Conservation (phyloP, 2,888 invertebrate genomes). For the Hypena proboscidalis region DNA sequence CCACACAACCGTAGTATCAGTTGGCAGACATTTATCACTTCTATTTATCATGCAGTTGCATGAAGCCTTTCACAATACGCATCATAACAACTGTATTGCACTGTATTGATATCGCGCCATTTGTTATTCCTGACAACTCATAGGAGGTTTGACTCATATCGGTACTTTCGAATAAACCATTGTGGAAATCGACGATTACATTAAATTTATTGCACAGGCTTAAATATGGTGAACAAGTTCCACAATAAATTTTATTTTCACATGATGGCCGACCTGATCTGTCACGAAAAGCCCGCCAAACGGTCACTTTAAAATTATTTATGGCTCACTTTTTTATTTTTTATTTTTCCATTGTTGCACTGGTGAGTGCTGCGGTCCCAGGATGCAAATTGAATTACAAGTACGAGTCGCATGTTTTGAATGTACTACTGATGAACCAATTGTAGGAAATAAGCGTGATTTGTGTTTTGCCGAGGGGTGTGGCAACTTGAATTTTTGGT, state of each 20-base stretch:
- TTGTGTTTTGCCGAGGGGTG: conserved; percentile 14
- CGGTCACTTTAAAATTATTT: conserved; percentile 71
- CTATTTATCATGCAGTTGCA: not conserved
- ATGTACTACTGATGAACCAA: conserved; percentile 34
- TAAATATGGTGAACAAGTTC: conserved; percentile 34
- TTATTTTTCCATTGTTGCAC: conserved; percentile 63
- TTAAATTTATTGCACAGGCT: conserved; percentile 31
- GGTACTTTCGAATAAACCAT: conserved; percentile 30
- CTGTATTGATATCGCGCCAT: conserved; percentile 19
- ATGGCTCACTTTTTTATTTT: conserved; percentile 42
- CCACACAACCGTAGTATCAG: not conserved
- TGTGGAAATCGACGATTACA: conserved; percentile 31
- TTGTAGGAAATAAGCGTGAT: conserved; percentile 15
- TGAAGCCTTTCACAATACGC: not conserved
- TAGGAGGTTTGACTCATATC: conserved; percentile 19
- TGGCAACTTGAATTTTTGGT: too few species aligned
- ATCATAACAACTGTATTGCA: conserved; percentile 8
- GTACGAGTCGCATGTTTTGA: conserved; percentile 47
- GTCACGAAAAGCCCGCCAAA: conserved; percentile 56
- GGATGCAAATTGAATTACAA: conserved; percentile 56
- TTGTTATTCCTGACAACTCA: conserved; percentile 25
- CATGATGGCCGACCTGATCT: conserved; percentile 55
- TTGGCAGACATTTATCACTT: not conserved
- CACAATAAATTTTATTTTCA: conserved; percentile 49
- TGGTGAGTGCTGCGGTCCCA: conserved; percentile 42